A percentile compares a stretch with the other conserved stretches of the same genome.
Evolutionary conservation across 2,113 vertebrate species (phyloP).

Genomic region (Podarcis muralis): DNA sequence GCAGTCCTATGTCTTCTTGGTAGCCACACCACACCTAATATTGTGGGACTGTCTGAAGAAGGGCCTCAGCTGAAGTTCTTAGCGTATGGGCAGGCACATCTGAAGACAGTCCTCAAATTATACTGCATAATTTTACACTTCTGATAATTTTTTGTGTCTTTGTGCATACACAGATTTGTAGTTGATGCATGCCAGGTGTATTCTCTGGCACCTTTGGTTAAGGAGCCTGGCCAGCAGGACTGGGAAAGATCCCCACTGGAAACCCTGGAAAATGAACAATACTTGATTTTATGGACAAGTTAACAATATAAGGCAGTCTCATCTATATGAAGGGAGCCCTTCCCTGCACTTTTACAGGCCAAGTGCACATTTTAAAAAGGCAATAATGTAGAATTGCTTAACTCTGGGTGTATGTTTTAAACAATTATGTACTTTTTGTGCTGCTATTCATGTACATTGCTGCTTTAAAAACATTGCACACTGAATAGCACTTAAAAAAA

Average conservation of each 20-base stretch:
- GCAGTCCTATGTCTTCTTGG: not conserved
- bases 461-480: not conserved
- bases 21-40: too few relatives aligned
- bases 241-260: not conserved
- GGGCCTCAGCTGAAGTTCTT: too few relatives aligned
- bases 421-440: not conserved
- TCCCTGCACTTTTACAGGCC: not conserved
- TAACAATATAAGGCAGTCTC: not conserved
- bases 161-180: not conserved
- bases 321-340: not conserved
- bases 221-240: not conserved
- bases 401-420: not conserved
- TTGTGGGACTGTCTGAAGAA: too few relatives aligned
- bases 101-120: too few relatives aligned
- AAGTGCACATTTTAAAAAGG: not conserved
- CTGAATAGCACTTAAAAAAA: not conserved
- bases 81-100: too few relatives aligned
- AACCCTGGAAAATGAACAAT: not conserved
- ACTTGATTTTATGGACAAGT: not conserved
- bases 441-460: not conserved
- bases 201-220: not conserved
- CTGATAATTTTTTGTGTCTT: not conserved
- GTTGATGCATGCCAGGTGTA: not conserved
- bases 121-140: too few relatives aligned
- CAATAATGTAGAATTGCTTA: not conserved